These are phyloP conservation scores for Melinaea menophilus DNA, from an alignment of 2,888 invertebrate species.

Conservation along the genomic window DNA sequence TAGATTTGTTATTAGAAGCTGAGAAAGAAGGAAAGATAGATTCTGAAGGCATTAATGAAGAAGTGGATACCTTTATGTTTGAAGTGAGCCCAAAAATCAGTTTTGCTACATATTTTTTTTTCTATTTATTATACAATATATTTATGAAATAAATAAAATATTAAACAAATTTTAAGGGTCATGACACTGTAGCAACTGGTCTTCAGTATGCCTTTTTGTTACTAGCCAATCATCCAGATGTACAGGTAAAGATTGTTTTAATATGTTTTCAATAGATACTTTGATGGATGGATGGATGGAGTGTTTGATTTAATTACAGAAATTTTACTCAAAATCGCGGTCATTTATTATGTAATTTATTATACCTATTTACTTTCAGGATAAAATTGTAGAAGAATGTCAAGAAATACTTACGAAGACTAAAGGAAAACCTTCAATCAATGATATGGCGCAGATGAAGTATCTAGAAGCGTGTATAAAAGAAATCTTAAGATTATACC, in stretches of 20 bases:
- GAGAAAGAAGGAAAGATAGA: slow-evolving; percentile 69
- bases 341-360: too few species aligned
- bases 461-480: slow-evolving; percentile 85
- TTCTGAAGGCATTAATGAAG: slow-evolving; percentile 75
- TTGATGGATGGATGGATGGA: background rate
- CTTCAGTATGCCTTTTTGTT: slow-evolving; percentile 60
- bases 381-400: slow-evolving; percentile 78
- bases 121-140: too few species aligned
- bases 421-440: slow-evolving; percentile 77
- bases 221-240: slow-evolving; percentile 59
- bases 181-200: slow-evolving; percentile 70
- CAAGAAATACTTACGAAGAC: slow-evolving; percentile 81
- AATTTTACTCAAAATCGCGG: too few species aligned
- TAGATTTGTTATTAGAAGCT: slow-evolving; percentile 72
- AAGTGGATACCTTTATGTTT: slow-evolving; percentile 57
- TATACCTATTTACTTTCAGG: slow-evolving; percentile 56
- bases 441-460: slow-evolving; percentile 80
- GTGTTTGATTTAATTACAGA: too few species aligned
- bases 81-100: slow-evolving; percentile 57
- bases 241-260: slow-evolving; percentile 41
- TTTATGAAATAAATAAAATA: too few species aligned
- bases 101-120: too few species aligned
- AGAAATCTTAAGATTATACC: slow-evolving; percentile 54
- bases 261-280: background rate
- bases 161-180: slow-evolving; percentile 65